Base-by-base conservation (phyloP, 2,888 invertebrate species). In the Mactromeris polynyma region DNA sequence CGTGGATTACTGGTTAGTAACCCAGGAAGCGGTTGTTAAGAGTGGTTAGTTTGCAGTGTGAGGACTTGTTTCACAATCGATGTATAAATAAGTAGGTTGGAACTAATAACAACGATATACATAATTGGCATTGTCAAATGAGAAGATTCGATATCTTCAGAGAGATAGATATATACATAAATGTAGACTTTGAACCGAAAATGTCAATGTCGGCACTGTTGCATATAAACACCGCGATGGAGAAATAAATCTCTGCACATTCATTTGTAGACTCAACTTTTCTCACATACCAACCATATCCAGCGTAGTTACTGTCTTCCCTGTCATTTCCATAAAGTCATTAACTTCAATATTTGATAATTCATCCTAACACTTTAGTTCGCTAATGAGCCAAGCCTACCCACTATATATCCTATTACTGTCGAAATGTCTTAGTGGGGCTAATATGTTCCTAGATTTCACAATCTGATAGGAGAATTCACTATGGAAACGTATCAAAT, bases 341-440 rank as follows among this genome's bases (percentile, higher is more conserved):
- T 64, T 64, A 64, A 19, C 73, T 73, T 26, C 26, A 19, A 73
- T 33, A 73, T 69, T 69, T 31, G 14, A 69, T 69, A 33, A 69
- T 33, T 14, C 2, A 69, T 14, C 17, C 73, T 17, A 26, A 73
- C 33, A 73, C 26, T 33, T 58, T 73, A 33, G 3, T 11, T 14
- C 2, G 73, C 73, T 73, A 73, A 73, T 73, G 73, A 73, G 73
- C 73, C 73, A 33, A 73, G 17, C 73, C 73, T 73, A 33, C 19
- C 33, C 73, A 19, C 0, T 73, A 36, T 33, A 73, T 73, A 73
- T 33, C 73, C 36, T 11, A 73, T 33, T 19, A 73, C 17, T 33
- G 73, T 73, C 73, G 2, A 73, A 17, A 73, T 36, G 26, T 11
- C 33, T 73, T 36, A 33, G 9, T 36, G 14, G 33, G 11, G 36